Evolutionary conservation across 2,113 vertebrate species (phyloP).

Genomic region (Aegypius monachus): DNA sequence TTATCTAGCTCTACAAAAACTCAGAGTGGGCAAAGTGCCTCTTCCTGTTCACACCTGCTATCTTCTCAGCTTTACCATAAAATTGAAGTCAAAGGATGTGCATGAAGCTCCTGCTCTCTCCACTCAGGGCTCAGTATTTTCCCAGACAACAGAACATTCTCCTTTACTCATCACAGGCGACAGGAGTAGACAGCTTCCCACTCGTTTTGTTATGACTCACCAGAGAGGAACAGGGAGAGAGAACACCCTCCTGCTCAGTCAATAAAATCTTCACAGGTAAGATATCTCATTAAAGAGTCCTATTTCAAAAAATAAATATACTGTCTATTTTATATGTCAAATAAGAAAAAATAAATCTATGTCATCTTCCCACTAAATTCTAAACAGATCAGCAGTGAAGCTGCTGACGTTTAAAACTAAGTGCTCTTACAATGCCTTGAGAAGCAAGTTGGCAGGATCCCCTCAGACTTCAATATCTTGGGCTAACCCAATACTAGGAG

Average conservation of each 20-base stretch:
- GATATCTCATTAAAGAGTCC: background rate
- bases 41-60: background rate
- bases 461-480: background rate
- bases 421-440: background rate
- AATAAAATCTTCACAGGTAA: background rate
- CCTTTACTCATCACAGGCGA: background rate
- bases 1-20: background rate
- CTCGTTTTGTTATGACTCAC: background rate
- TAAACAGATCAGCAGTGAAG: background rate
- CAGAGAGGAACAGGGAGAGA: background rate
- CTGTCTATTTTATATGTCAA: background rate
- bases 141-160: conserved; percentile 12
- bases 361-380: background rate
- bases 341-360: background rate
- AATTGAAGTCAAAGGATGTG: background rate
- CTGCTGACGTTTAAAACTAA: background rate
- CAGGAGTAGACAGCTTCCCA: background rate
- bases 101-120: background rate
- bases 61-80: background rate
- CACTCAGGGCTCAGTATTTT: background rate
- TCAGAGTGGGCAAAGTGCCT: background rate
- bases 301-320: background rate
- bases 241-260: background rate
- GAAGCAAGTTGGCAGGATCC: background rate
- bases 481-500: background rate